phyloP scores from a whole-genome alignment of 2,113 vertebrate species.

The Mustela lutreola region DNA sequence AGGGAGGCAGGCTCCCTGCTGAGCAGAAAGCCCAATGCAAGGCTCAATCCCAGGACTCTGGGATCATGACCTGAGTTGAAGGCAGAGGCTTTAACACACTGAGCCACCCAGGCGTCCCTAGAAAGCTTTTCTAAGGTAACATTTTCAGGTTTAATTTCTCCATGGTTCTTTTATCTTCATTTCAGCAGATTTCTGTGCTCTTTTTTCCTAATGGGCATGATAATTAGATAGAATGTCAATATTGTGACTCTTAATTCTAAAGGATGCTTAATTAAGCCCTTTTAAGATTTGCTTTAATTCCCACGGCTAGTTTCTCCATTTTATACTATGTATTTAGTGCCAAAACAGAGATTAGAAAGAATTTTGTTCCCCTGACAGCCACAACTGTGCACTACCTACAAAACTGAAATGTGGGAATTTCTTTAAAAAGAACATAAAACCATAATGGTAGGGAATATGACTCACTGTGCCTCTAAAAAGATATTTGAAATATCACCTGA shows the following conservation, averaged over 20 bases:
- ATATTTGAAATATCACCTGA: not conserved
- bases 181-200: not conserved
- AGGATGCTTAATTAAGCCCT: not conserved
- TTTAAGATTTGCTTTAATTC: conserved; percentile 12
- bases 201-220: not conserved
- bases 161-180: not conserved
- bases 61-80: too few relatives aligned
- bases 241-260: conserved; percentile 31
- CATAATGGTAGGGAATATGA: not conserved
- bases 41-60: too few relatives aligned
- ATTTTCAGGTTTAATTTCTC: conserved; percentile 7
- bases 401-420: not conserved
- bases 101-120: not conserved
- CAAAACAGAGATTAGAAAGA: not conserved
- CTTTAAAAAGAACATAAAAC: not conserved
- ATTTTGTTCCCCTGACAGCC: not conserved
- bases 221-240: not conserved
- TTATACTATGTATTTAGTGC: not conserved
- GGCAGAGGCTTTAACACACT: too few relatives aligned
- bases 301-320: not conserved
- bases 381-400: not conserved
- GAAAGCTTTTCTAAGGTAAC: not conserved
- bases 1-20: too few relatives aligned
- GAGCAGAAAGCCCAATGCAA: too few relatives aligned
- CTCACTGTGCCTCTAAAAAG: not conserved